phyloP scores from a whole-genome alignment of 2,797 vertebrate species.

The Enteromius mattozi region DNA sequence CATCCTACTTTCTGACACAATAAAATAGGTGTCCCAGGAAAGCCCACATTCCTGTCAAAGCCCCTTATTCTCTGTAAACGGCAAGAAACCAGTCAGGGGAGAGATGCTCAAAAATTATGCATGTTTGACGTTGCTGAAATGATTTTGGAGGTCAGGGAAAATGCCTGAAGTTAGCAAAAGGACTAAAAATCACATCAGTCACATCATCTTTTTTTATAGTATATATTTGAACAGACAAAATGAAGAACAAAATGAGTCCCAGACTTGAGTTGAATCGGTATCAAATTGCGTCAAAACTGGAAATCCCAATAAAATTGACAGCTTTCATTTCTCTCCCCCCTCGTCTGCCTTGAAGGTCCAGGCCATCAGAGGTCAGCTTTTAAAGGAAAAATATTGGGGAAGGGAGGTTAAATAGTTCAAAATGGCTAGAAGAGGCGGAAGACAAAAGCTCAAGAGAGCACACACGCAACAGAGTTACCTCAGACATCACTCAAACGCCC shows the following conservation, averaged over 20 bases:
- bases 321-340: conserved; percentile 69
- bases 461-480: conserved; percentile 71
- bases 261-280: conserved; percentile 84
- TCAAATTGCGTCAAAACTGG: conserved; percentile 88
- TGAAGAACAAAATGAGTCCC: conserved; percentile 75
- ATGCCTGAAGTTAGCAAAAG: background rate
- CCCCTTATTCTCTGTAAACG: conserved; percentile 74
- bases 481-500: conserved; percentile 65
- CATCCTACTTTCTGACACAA: background rate
- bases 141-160: conserved; percentile 27
- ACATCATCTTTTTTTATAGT: background rate
- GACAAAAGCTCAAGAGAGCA: conserved; percentile 51
- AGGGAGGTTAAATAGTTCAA: conserved; percentile 81
- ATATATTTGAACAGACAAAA: conserved; percentile 66
- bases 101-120: background rate
- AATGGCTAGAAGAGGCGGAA: conserved; percentile 57
- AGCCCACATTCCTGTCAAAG: conserved; percentile 55
- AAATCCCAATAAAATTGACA: conserved; percentile 87
- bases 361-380: conserved; percentile 79
- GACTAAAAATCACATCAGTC: background rate
- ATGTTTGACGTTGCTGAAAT: conserved; percentile 68
- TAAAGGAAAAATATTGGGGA: conserved; percentile 71
- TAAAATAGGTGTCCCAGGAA: background rate
- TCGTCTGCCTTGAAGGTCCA: conserved; percentile 67
- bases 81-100: background rate